phyloP scores from a whole-genome alignment of 2,888 invertebrate species.

The Tribolium freemani region DNA sequence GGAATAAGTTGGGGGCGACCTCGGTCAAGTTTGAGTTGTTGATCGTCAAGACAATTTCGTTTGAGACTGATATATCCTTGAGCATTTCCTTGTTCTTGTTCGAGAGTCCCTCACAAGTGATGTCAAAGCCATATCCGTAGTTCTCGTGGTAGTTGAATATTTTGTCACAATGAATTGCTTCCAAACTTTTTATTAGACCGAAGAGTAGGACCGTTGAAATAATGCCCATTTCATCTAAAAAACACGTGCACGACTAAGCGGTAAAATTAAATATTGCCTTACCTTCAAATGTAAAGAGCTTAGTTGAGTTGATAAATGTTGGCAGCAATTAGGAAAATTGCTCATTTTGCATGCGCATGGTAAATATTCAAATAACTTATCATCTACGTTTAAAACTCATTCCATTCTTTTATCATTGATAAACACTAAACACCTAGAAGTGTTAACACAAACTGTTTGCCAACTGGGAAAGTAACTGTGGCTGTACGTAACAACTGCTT shows the following conservation, averaged over 20 bases:
- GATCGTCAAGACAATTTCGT: conserved; percentile 60
- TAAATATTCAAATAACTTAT: background rate
- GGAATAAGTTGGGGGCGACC: conserved; percentile 53
- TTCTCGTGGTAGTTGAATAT: conserved; percentile 61
- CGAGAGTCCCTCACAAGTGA: conserved; percentile 57
- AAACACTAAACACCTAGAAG: background rate
- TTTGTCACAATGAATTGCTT: conserved; percentile 58
- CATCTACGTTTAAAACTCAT: background rate
- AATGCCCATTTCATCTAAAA: conserved; percentile 48
- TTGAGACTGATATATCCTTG: conserved; percentile 58
- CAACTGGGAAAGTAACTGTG: conserved; percentile 18
- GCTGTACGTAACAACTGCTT: conserved; percentile 10
- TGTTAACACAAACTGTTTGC: background rate
- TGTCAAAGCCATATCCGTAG: conserved; percentile 62
- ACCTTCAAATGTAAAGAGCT: background rate
- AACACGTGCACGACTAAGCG: background rate
- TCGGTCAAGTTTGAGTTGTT: conserved; percentile 57
- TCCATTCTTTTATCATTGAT: background rate
- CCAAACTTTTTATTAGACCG: conserved; percentile 40
- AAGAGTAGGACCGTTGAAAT: conserved; percentile 30
- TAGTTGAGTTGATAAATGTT: background rate
- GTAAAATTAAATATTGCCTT: background rate
- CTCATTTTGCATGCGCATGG: background rate
- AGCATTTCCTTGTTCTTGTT: conserved; percentile 54
- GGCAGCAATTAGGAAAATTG: background rate